phyloP scores from a whole-genome alignment of 2,797 vertebrate species.

The Eurystomus glaucurus region DNA sequence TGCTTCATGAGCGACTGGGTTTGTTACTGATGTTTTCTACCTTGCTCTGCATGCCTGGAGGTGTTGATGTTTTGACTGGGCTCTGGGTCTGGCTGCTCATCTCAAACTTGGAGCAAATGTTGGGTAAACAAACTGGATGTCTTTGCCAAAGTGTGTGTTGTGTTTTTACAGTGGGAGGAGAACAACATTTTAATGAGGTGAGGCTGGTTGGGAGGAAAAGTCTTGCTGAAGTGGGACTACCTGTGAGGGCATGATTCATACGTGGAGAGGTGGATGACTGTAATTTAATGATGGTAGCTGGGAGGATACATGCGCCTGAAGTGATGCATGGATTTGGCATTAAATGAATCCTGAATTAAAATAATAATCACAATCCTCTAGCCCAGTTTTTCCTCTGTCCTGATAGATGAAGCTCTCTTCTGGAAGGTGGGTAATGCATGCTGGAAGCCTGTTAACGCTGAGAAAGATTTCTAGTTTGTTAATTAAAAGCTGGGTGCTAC shows the following conservation, averaged over 20 bases:
- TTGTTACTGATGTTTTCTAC: background rate
- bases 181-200: background rate
- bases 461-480: conserved; percentile 14
- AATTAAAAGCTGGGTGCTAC: conserved; percentile 60
- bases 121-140: background rate
- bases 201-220: background rate
- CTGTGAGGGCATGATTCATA: background rate
- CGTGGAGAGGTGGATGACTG: background rate
- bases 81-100: background rate
- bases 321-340: background rate
- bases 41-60: rapidly evolving
- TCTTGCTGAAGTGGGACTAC: background rate
- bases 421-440: background rate
- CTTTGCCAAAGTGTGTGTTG: background rate
- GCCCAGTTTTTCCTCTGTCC: background rate
- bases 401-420: background rate
- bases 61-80: background rate
- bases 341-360: conserved; percentile 1
- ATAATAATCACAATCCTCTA: background rate
- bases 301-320: background rate
- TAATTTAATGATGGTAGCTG: background rate
- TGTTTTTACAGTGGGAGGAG: background rate
- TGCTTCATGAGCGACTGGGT: background rate
- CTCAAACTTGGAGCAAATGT: background rate
- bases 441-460: background rate